Evolutionary conservation across 2,888 invertebrate species (phyloP).

Genomic region (Dascillus cervinus): DNA sequence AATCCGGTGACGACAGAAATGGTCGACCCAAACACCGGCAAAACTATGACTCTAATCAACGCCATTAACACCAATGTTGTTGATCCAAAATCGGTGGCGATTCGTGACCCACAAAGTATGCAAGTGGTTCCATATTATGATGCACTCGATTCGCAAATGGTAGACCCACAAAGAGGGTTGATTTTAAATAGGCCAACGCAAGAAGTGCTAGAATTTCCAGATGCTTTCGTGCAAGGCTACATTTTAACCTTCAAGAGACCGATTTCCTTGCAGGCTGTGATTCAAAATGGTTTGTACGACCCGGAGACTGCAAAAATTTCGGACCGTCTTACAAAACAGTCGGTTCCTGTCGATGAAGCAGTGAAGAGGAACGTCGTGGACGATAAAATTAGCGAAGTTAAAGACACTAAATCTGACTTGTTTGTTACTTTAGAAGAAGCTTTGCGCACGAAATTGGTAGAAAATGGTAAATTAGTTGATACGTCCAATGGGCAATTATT

Average conservation of each 20-base stretch:
- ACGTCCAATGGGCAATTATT: constrained; percentile 63
- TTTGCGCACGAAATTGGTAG: constrained; percentile 58
- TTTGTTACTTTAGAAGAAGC: constrained; percentile 70
- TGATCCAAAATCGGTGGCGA: constrained; percentile 67
- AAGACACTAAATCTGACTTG: constrained; percentile 65
- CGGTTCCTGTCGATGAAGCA: constrained; percentile 67
- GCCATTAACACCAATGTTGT: constrained; percentile 72
- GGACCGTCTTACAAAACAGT: constrained; percentile 64
- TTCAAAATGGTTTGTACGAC: constrained; percentile 63
- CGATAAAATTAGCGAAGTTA: constrained; percentile 71
- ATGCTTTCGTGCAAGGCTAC: constrained; percentile 63
- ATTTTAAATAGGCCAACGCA: constrained; percentile 64
- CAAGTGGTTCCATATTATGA: constrained; percentile 71
- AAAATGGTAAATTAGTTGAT: constrained; percentile 66
- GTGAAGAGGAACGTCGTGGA: constrained; percentile 73
- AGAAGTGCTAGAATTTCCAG: constrained; percentile 59
- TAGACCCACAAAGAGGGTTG: constrained; percentile 66
- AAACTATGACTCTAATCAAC: constrained; percentile 60
- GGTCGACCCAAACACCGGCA: constrained; percentile 52
- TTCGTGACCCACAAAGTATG: constrained; percentile 66
- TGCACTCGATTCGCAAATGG: constrained; percentile 70
- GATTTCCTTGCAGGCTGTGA: constrained; percentile 70
- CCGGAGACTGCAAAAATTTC: constrained; percentile 60
- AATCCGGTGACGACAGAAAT: constrained; percentile 60
- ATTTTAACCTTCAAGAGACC: constrained; percentile 62